Evolutionary conservation across 2,113 vertebrate species (phyloP), one percentile per base, ranked within the genome.

Genomic region (Caranx melampygus): DNA sequence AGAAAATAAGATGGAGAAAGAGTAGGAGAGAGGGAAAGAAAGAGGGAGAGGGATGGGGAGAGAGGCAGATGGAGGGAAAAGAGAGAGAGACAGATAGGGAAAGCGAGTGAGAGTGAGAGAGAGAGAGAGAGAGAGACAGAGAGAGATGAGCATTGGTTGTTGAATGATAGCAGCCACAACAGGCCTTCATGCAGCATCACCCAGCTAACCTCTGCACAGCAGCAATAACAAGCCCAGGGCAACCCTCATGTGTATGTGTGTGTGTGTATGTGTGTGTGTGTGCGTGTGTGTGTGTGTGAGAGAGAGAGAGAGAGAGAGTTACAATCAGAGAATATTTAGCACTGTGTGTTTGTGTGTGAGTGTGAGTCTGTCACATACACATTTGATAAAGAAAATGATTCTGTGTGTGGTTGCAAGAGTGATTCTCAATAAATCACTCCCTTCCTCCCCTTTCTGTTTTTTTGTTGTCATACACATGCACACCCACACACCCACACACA

Each of bases 191-290:
- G 76, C 85, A 75, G 84, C 51, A 87, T 80, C 78, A 66, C 82
- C 69, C 26, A 79, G 70, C 88, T 87, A 83, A 92, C 90, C 85
- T 83, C 86, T 86, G 84, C 87, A 88, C 87, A 91, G 82, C 87
- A 79, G 83, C 81, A 84, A 78, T 18, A 81, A 68, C 47, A 52
- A 88, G 68, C 78, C 33, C 72, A 55, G 70, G 72, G 71, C 66
- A 52, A 61, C 58, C 82, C 47, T 47, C 21, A 26, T 26, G 26
- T 26, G 26, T 2, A 0, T 64, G 40, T 42, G 37, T 54, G 40
- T 77, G 52, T 61, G 75, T 54, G 61, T 59, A 37, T 21, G 49
- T 45, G 37, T 68, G 42, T 79, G 66, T 66, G 51, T 70, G 51
- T 60, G 34, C 73, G 59, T 52, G 8, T 6, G 45, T 72, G 51